phyloP scores from a whole-genome alignment of 2,113 vertebrate genomes.

The Macquaria ambigua region DNA sequence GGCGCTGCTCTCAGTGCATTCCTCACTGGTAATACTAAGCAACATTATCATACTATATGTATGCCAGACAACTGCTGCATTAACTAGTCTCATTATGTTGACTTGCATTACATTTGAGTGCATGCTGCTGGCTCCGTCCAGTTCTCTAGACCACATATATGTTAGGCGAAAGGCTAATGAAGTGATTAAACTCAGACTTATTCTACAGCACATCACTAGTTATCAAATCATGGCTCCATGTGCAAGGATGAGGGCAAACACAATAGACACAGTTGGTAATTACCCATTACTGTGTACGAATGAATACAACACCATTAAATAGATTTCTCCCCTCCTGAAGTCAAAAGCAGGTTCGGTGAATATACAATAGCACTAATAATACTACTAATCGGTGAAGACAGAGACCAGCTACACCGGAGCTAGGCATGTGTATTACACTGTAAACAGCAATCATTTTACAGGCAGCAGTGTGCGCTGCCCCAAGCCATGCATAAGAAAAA shows the following conservation, averaged over 20 bases:
- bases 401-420: conserved; percentile 27
- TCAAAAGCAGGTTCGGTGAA: conserved; percentile 20
- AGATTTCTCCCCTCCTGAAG: conserved; percentile 13
- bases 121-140: conserved; percentile 24
- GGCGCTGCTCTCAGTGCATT: conserved; percentile 20
- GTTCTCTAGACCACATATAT: background rate
- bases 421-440: conserved; percentile 26
- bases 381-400: conserved; percentile 50
- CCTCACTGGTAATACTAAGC: conserved; percentile 9
- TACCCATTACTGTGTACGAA: background rate
- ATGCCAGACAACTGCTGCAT: conserved; percentile 29
- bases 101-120: conserved; percentile 47
- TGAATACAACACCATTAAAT: conserved; percentile 3
- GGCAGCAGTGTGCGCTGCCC: conserved; percentile 32
- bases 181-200: conserved; percentile 36
- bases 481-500: conserved; percentile 45
- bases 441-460: conserved; percentile 46
- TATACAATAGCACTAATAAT: conserved; percentile 11
- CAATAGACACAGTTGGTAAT: conserved; percentile 1
- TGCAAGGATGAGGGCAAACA: conserved; percentile 5
- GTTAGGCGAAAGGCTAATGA: conserved; percentile 47
- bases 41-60: conserved; percentile 14
- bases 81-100: conserved; percentile 56
- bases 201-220: conserved; percentile 12
- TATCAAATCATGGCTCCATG: conserved; percentile 20